phyloP scores from a whole-genome alignment of 2,797 vertebrate genomes.

The Octomys mimax region DNA sequence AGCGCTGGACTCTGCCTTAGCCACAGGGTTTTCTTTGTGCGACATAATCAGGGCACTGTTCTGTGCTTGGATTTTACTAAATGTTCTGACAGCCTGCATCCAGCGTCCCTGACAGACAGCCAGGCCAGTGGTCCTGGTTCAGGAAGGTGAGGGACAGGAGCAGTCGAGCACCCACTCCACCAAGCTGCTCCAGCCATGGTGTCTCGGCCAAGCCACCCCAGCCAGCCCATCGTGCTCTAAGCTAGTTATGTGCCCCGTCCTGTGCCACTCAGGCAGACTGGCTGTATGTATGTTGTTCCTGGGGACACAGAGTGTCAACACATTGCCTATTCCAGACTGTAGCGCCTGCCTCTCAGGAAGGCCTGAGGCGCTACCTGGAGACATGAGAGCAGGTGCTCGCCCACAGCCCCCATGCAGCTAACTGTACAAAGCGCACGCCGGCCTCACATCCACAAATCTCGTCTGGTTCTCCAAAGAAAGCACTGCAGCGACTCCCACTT shows the following conservation, averaged over 20 bases:
- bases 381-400: not conserved
- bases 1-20: not conserved
- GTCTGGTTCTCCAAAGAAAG: not conserved
- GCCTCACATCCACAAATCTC: not conserved
- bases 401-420: not conserved
- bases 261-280: not conserved
- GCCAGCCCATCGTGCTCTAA: not conserved
- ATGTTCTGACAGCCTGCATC: not conserved
- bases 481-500: not conserved
- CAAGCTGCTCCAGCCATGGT: not conserved
- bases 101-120: not conserved
- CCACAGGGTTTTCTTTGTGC: not conserved
- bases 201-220: not conserved
- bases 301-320: not conserved
- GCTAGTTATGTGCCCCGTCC: not conserved
- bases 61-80: not conserved
- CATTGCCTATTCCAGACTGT: not conserved
- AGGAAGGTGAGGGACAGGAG: not conserved
- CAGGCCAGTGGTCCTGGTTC: not conserved
- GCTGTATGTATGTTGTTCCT: not conserved
- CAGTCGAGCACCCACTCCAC: not conserved
- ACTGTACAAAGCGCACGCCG: not conserved
- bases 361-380: not conserved
- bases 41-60: not conserved
- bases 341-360: not conserved